A percentile compares a stretch with the other conserved stretches of the same genome.
phyloP scores from a whole-genome alignment of 2,113 vertebrate genomes.

The Syngnathus scovelli region DNA sequence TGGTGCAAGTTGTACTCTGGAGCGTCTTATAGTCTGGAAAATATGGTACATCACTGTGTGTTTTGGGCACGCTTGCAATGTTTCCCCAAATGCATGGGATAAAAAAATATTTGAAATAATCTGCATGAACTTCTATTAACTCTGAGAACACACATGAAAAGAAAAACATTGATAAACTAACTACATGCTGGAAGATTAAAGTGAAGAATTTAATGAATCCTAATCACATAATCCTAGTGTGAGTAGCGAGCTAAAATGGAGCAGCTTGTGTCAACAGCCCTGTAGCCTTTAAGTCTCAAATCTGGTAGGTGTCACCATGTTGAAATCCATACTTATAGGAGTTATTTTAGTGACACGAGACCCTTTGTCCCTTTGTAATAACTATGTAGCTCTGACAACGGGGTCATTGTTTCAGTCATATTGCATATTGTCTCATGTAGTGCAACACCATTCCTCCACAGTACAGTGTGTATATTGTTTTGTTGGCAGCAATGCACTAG shows the following conservation, averaged over 20 bases:
- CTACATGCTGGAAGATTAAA: not conserved
- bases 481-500: constrained; percentile 60
- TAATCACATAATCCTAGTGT: not conserved
- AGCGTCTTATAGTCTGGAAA: too few species aligned
- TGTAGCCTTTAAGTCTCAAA: constrained; percentile 24
- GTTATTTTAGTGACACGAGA: constrained; percentile 72
- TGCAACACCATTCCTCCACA: constrained; percentile 74
- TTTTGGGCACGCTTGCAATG: not conserved
- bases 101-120: too few species aligned
- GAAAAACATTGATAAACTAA: not conserved
- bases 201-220: not conserved
- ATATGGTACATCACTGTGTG: too few species aligned
- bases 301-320: constrained; percentile 61
- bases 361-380: constrained; percentile 77
- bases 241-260: not conserved
- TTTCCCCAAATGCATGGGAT: not conserved
- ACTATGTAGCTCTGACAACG: constrained; percentile 81
- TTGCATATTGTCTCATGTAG: constrained; percentile 83
- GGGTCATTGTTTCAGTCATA: constrained; percentile 75
- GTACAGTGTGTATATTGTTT: constrained; percentile 77
- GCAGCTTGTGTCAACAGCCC: constrained; percentile 5
- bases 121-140: not conserved
- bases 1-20: too few species aligned
- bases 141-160: not conserved
- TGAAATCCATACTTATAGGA: constrained; percentile 74